Evolutionary conservation across 1,140 invertebrate species (phyloP), one percentile per base, ranked within the genome.

Genomic region (Caenorhabditis elegans): DNA sequence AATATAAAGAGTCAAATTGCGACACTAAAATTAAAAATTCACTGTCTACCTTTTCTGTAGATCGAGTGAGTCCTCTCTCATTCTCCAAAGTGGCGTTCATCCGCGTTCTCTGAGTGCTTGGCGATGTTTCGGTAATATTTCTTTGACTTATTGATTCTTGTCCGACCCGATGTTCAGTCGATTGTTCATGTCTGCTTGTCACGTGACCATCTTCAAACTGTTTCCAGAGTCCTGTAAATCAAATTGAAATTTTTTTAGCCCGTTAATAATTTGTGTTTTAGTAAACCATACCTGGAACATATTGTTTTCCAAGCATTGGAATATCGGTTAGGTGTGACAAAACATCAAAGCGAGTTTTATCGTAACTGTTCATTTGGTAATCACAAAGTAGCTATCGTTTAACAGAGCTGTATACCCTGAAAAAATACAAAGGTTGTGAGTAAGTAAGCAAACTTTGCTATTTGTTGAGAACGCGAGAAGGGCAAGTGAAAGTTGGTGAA

Each of bases 271-370:
- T 53, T 6, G 22, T 3, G 10, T 0, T 2, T 11, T 22, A 22
- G 17, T 3, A 39, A 19, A 17, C 0, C 1, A 10, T 39, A 70
- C 60, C 60, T 70, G 60, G 60, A 0, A 70, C 60, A 70, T 70
- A 70, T 39, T 70, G 60, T 70, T 70, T 70, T 22, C 60, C 60
- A 2, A 70, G 34, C 34, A 70, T 43, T 70, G 60, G 60, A 70
- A 70, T 70, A 22, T 70, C 60, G 3, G 60, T 70, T n/a, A 70
- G 60, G 22, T 70, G 60, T 6, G 34, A 36, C 36, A 70, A 8
- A 0, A 70, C 34, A 28, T 70, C 60, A 26, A 43, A 70, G 11
- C 60, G 36, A 3, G 34, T 8, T 22, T 70, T 70, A n/a, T 70
- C 60, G 26, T 24, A 70, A 10, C 43, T 31, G n/a, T 70, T 70